Evolutionary conservation across 2,888 invertebrate species (phyloP), one percentile per base, ranked within the genome.

Genomic region (Catonia carolina): DNA sequence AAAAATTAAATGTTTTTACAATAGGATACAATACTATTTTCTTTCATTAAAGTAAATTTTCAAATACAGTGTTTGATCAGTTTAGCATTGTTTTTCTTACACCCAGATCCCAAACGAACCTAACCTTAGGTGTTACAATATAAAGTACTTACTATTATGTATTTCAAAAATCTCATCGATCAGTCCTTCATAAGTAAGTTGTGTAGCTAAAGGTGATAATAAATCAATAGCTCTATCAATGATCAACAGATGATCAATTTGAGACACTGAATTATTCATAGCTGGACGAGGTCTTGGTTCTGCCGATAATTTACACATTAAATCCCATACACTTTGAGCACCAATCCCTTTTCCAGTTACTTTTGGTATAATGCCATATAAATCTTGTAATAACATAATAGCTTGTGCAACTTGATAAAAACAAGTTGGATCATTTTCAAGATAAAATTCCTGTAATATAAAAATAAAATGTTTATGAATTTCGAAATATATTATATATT

Each of bases 141-240:
- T 17, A 20, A 15, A 17, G 12, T 39, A 69, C 73, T 71, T 67
- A 78, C 79, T 83, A 65, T 80, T 84, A 64, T 85, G 85, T 58
- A 97, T 90, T 33, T 89, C 88, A 73, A 86, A 97, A 56, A 94
- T 80, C 72, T 98, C 97, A 74, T 99, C 99, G 62, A 99, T 90
- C 6, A 99, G 78, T 2, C 98, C 99, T 73, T 97, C 97, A 67
- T 98, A 99, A 0, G 98, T 98, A 33, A 97, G 80, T 69, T 98
- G 99, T 0, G 95, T 95, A 1, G 91, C 85, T 67, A 99, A 77
- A 0, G 95, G 91, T 47, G 94, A 90, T 48, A 98, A 80, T 53
- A 95, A 80, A 77, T 99, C 99, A 2, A 95, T 81, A 41, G 86
- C 84, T 22, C 99, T 79, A 73, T 99, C 99, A 1, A 99, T 75